Evolutionary conservation across 2,888 invertebrate genomes (phyloP).

Genomic region (Tipula lateralis): DNA sequence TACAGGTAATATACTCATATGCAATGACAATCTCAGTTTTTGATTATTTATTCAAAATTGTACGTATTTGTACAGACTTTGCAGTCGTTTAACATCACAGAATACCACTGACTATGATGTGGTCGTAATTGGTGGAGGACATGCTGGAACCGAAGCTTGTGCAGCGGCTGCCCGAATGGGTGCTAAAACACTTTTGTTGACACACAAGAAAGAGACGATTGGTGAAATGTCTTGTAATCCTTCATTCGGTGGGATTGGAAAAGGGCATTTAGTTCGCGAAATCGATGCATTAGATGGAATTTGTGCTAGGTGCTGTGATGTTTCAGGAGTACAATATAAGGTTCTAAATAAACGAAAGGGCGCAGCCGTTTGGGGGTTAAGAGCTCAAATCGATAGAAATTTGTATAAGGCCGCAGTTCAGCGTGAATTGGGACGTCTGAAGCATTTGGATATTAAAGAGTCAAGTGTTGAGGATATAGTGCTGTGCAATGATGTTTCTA

Average conservation of each 20-base stretch:
- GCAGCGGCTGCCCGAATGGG: conserved; percentile 80
- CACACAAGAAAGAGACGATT: conserved; percentile 76
- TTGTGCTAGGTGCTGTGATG: conserved; percentile 74
- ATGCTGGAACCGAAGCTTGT: conserved; percentile 86
- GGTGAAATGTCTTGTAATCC: conserved; percentile 96
- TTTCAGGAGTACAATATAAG: conserved; percentile 75
- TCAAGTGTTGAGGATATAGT: conserved; percentile 76
- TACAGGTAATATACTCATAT: background rate
- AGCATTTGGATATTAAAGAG: conserved; percentile 63
- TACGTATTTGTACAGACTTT: background rate
- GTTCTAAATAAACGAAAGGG: conserved; percentile 75
- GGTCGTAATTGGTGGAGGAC: conserved; percentile 68
- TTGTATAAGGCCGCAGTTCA: conserved; percentile 76
- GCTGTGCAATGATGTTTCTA: conserved; percentile 44
- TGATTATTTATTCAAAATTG: background rate
- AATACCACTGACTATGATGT: background rate
- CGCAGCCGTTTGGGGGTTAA: conserved; percentile 82
- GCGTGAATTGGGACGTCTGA: conserved; percentile 59
- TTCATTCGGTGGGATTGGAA: conserved; percentile 88
- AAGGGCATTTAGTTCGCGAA: conserved; percentile 82
- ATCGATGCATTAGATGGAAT: conserved; percentile 84
- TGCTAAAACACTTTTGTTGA: conserved; percentile 70
- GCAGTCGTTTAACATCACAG: background rate
- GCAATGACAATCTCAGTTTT: background rate
- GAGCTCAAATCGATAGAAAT: conserved; percentile 81